Evolutionary conservation across 2,113 vertebrate species (phyloP).

Genomic region (Dendrocopos noguchii): DNA sequence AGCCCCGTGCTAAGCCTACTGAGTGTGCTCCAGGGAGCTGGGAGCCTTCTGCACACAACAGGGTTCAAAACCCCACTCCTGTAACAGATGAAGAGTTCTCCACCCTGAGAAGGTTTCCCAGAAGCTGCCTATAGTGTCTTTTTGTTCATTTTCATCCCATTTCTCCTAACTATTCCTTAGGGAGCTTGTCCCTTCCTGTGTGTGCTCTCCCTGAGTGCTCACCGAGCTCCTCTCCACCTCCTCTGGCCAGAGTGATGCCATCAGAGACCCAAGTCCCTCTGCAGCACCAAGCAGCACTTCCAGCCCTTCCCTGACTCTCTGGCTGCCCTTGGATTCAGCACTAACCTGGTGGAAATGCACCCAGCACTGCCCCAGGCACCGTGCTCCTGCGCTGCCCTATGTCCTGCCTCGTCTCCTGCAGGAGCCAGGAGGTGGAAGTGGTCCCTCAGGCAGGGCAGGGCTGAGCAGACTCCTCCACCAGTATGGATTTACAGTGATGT

Average conservation of each 20-base stretch:
- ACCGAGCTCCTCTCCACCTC: not conserved
- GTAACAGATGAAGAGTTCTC: not conserved
- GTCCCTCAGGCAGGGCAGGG: not conserved
- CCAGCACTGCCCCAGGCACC: not conserved
- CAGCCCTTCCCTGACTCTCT: not conserved
- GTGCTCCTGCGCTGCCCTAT: not conserved
- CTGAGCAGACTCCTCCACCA: not conserved
- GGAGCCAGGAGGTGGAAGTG: not conserved
- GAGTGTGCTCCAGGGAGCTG: not conserved
- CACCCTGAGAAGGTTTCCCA: not conserved
- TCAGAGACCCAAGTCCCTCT: not conserved
- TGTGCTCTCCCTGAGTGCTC: not conserved
- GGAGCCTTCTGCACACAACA: not conserved
- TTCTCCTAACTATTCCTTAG: not conserved
- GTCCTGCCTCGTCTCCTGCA: rapidly evolving
- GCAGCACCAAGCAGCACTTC: not conserved
- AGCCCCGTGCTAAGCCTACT: not conserved
- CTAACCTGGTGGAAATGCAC: not conserved
- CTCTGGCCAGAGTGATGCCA: not conserved
- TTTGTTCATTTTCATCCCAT: not conserved
- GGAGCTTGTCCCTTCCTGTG: not conserved
- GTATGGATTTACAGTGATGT: not conserved
- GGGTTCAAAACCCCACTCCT: not conserved
- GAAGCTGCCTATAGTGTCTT: not conserved
- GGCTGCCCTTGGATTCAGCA: not conserved